Evolutionary conservation across 2,888 invertebrate genomes (phyloP).

Genomic region (Lasius fuliginosus): DNA sequence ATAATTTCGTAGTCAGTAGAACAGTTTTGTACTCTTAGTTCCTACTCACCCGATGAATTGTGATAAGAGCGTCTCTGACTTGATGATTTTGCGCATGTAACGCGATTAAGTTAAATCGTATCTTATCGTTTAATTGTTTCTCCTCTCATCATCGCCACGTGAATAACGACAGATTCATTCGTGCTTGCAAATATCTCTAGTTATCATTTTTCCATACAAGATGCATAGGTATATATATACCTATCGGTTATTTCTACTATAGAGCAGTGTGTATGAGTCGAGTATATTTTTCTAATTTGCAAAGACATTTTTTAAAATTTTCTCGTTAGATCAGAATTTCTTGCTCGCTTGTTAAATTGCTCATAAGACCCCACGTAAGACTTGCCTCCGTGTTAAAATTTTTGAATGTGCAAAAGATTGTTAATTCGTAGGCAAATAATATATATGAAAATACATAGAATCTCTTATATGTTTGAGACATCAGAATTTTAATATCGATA

Average conservation of each 20-base stretch:
- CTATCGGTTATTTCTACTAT: constrained; percentile 8
- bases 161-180: constrained; percentile 12
- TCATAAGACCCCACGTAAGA: constrained; percentile 5
- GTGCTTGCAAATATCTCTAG: constrained; percentile 9
- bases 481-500: constrained; percentile 40
- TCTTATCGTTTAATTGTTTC: background rate
- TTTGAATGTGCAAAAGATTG: constrained; percentile 39
- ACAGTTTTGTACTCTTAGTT: constrained; percentile 48
- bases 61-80: constrained; percentile 34
- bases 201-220: constrained; percentile 13
- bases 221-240: background rate
- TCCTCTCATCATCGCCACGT: background rate
- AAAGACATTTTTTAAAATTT: constrained; percentile 26
- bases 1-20: constrained; percentile 36
- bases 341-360: background rate
- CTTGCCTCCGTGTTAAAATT: constrained; percentile 36
- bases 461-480: constrained; percentile 25
- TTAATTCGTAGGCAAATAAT: constrained; percentile 28
- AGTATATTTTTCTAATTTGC: constrained; percentile 50
- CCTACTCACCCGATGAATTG: constrained; percentile 47
- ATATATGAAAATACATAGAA: constrained; percentile 3
- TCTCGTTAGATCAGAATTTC: constrained; percentile 15
- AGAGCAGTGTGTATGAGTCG: background rate
- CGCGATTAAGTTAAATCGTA: constrained; percentile 7
- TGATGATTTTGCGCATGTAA: constrained; percentile 18